Percentiles rank a stretch among this genome's conserved stretches.
These are phyloP conservation scores for Sapayoa aenigma DNA, from an alignment of 2,113 vertebrate genomes.

Conservation along the genomic window DNA sequence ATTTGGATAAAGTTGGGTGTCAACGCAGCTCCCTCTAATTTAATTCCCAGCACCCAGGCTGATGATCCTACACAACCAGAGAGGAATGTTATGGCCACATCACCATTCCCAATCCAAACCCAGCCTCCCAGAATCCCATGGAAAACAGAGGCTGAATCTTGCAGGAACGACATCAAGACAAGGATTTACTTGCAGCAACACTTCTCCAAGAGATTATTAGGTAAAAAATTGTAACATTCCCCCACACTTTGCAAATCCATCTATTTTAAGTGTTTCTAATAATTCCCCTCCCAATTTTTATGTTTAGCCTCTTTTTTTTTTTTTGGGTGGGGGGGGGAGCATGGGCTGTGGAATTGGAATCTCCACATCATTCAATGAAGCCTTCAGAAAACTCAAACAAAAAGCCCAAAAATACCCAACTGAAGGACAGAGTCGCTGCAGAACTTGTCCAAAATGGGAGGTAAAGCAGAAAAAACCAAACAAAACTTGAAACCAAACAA, in stretches of 20 bases:
- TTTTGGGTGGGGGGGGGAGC: neutral
- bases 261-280: neutral
- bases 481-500: neutral
- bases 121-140: neutral
- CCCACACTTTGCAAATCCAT: neutral
- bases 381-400: neutral
- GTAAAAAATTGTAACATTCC: neutral
- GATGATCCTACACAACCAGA: too few species aligned
- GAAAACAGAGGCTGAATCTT: neutral
- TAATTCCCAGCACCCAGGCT: too few species aligned
- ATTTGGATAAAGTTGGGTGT: neutral
- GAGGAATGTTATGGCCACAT: neutral
- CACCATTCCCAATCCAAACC: neutral
- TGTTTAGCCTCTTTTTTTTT: neutral
- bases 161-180: fast-evolving
- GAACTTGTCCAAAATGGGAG: neutral
- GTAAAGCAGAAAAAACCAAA: neutral
- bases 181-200: neutral
- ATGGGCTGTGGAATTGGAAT: neutral
- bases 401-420: neutral
- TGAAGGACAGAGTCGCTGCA: neutral
- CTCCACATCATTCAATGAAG: neutral
- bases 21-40: too few species aligned
- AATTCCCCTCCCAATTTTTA: neutral
- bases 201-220: fast-evolving